Base-by-base conservation (phyloP, 2,797 vertebrate species). In the Microhierax caerulescens region DNA sequence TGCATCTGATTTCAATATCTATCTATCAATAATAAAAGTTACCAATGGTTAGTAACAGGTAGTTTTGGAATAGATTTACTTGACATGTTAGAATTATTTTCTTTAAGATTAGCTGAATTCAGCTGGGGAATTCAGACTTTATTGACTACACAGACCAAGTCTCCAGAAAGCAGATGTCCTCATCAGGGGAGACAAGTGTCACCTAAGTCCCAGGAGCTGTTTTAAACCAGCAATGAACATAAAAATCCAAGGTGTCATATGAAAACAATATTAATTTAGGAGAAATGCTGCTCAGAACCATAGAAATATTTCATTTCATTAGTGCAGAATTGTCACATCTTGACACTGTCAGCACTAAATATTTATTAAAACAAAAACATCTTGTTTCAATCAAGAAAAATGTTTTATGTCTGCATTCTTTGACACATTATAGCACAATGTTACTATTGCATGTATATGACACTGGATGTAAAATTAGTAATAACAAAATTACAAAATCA, bases 301-400 rank as follows among this genome's bases (percentile, higher is more conserved):
- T 80, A 41, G 45, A 92, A 95, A 90, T 90, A 84, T 88, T 96
- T 96, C 64, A 74, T 91, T 77, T 93, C 47, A 78, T 92, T 92
- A 89, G 45, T 16, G 9, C 88, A 54, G 54, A 90, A 92, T 88
- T 93, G 92, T 87, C 86, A 76, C 70, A 32, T 90, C 86, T 90
- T 93, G 93, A 93, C 83, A 75, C 43, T 63, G 76, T 65, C 92
- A 94, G 37, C 27, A 61, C 47, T 81, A 75, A 81, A 77, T 85
- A 76, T 61, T 94, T 76, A 28, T 64, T 79, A 68, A 64, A 78
- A 88, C 54, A 36, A 76, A 90, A 95, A 68, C 76, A 90, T 90
- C 75, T 91, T 97, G 76, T 75, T 96, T 79, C 73, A 86, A 81
- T 96, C 65, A 80, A 48, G 64, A 56, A 60, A 74, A 74, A 91